phyloP scores from a whole-genome alignment of 64 coral and sea anemone species.

The Pocillopora damicornis region DNA sequence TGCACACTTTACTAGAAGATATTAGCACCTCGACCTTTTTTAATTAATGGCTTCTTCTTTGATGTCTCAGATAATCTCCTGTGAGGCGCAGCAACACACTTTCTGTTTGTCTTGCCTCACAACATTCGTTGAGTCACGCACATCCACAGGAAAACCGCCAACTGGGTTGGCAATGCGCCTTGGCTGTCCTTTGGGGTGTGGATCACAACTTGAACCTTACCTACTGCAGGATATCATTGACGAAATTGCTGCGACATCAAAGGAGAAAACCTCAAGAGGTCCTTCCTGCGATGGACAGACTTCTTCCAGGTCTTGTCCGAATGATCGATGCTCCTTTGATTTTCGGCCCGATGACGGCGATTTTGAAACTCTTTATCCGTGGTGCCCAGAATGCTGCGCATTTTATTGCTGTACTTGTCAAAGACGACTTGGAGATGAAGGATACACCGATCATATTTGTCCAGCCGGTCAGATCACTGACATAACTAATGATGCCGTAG shows the following conservation, averaged over 20 bases:
- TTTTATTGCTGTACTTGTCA: conserved; percentile 42
- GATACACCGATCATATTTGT: conserved; percentile 42
- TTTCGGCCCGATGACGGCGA: background rate
- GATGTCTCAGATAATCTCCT: conserved; percentile 39
- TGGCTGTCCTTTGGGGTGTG: conserved; percentile 34
- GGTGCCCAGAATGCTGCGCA: conserved; percentile 1
- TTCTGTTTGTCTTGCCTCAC: conserved; percentile 26
- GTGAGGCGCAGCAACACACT: conserved; percentile 2
- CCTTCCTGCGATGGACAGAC: background rate
- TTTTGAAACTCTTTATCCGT: conserved; percentile 33
- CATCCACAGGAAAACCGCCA: background rate
- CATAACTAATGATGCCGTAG: background rate
- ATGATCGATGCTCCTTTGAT: conserved; percentile 17
- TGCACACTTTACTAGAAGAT: background rate
- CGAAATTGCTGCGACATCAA: background rate
- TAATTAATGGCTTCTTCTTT: background rate
- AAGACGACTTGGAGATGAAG: conserved; percentile 10
- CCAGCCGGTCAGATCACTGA: background rate
- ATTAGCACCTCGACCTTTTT: background rate
- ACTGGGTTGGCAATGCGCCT: background rate
- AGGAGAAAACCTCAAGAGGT: background rate
- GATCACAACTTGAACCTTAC: conserved; percentile 27
- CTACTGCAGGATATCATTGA: conserved; percentile 14
- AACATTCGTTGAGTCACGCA: background rate
- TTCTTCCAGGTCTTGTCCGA: conserved; percentile 11